phyloP scores from a whole-genome alignment of 2,888 invertebrate genomes.

The Drosophila mulleri region DNA sequence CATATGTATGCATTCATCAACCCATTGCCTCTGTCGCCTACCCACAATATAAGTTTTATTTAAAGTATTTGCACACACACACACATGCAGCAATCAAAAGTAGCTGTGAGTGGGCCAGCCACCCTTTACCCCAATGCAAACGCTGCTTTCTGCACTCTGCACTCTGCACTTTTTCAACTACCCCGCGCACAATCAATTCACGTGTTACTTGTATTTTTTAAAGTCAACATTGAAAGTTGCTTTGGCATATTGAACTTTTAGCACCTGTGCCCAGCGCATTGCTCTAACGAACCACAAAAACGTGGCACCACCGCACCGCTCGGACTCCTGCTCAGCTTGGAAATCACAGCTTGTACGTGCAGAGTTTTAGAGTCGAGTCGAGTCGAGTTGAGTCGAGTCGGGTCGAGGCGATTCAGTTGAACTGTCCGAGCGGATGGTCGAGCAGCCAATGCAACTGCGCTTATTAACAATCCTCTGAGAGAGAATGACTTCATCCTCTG shows the following conservation, averaged over 20 bases:
- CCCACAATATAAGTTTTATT: slow-evolving; percentile 8
- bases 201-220: slow-evolving; percentile 44
- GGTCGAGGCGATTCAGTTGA: slow-evolving; percentile 23
- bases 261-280: slow-evolving; percentile 50
- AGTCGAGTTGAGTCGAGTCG: slow-evolving; percentile 8
- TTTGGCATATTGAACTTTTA: slow-evolving; percentile 72
- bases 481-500: slow-evolving; percentile 41
- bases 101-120: too few relatives aligned
- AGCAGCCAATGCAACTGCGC: slow-evolving; percentile 53
- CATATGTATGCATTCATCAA: background rate
- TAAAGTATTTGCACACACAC: slow-evolving; percentile 32
- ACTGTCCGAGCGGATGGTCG: slow-evolving; percentile 40
- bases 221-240: slow-evolving; percentile 64
- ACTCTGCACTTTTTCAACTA: background rate
- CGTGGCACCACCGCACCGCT: slow-evolving; percentile 18
- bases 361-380: slow-evolving; percentile 26
- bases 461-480: slow-evolving; percentile 75
- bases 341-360: slow-evolving; percentile 73
- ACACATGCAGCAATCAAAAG: slow-evolving; percentile 38
- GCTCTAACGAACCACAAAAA: slow-evolving; percentile 72
- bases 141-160: background rate
- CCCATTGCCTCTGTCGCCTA: background rate
- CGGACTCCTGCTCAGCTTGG: background rate
- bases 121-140: background rate
- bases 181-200: slow-evolving; percentile 25